Evolutionary conservation across 1,140 invertebrate species (phyloP).

Genomic region (Dendrolimus kikuchii): DNA sequence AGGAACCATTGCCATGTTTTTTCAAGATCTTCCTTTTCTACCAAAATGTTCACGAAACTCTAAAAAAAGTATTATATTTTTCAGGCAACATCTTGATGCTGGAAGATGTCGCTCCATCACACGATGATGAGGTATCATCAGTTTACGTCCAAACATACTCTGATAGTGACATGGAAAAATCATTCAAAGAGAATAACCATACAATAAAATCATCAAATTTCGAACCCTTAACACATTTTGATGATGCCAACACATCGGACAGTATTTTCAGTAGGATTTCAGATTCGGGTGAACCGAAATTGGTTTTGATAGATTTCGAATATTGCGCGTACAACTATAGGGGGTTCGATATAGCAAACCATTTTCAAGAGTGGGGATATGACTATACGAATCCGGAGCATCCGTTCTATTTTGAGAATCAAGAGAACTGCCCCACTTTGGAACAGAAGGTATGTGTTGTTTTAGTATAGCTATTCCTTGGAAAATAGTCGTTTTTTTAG

Average conservation of each 20-base stretch:
- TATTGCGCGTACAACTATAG: conserved; percentile 95
- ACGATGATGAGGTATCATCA: conserved; percentile 31
- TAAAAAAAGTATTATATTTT: not conserved
- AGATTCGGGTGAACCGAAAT: conserved; percentile 74
- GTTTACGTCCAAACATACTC: conserved; percentile 14
- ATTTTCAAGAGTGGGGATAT: conserved; percentile 96
- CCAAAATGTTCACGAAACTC: too few species aligned
- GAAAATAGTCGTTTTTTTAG: too few species aligned
- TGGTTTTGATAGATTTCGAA: conserved; percentile 93
- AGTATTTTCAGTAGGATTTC: conserved; percentile 46
- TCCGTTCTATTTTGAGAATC: conserved; percentile 84
- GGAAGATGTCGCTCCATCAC: conserved; percentile 56
- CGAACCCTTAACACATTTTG: conserved; percentile 24
- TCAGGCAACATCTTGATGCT: conserved; percentile 73
- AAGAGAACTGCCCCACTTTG: conserved; percentile 80
- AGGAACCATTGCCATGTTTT: too few species aligned
- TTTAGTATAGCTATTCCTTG: not conserved
- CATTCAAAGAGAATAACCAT: conserved; percentile 25
- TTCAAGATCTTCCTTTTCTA: too few species aligned
- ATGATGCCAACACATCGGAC: conserved; percentile 53
- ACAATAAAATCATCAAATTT: conserved; percentile 7
- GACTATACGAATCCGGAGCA: conserved; percentile 87
- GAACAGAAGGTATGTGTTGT: conserved; percentile 83
- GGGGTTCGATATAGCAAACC: conserved; percentile 96
- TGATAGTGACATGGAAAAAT: conserved; percentile 7